These are phyloP conservation scores for Seriola rivoliana DNA, from an alignment of 2,113 vertebrate genomes.

Conservation along the genomic window DNA sequence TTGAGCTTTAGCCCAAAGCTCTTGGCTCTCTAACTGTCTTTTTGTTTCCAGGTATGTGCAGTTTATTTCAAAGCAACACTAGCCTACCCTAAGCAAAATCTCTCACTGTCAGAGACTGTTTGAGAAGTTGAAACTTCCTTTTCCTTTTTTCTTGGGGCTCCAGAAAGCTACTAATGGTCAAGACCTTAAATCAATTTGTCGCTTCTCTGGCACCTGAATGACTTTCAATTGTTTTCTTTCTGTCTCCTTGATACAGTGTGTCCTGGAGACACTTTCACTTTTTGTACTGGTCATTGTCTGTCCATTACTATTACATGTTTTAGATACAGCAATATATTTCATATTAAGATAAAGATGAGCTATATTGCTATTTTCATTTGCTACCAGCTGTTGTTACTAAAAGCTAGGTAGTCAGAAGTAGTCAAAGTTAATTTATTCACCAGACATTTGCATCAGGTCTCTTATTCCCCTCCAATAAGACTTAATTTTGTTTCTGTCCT, in stretches of 20 bases:
- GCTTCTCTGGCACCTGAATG: constrained; percentile 5
- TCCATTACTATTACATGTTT: neutral
- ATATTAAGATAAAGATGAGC: neutral
- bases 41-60: constrained; percentile 7
- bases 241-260: constrained; percentile 15
- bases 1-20: neutral
- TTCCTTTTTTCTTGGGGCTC: constrained; percentile 29
- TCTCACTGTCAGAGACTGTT: constrained; percentile 23
- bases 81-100: constrained; percentile 27
- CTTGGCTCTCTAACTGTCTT: constrained; percentile 30
- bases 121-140: constrained; percentile 13
- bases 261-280: constrained; percentile 2
- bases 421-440: constrained; percentile 32
- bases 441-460: constrained; percentile 10
- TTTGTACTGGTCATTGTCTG: neutral
- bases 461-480: neutral
- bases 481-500: constrained; percentile 23
- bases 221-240: constrained; percentile 16
- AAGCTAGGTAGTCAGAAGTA: constrained; percentile 4
- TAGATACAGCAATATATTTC: neutral
- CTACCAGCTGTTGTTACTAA: constrained; percentile 10
- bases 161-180: constrained; percentile 13
- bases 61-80: constrained; percentile 23
- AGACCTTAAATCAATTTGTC: constrained; percentile 43
- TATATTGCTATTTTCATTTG: constrained; percentile 11